Evolutionary conservation across 2,113 vertebrate species (phyloP).

Genomic region (Sinocyclocheilus rhinocerous): DNA sequence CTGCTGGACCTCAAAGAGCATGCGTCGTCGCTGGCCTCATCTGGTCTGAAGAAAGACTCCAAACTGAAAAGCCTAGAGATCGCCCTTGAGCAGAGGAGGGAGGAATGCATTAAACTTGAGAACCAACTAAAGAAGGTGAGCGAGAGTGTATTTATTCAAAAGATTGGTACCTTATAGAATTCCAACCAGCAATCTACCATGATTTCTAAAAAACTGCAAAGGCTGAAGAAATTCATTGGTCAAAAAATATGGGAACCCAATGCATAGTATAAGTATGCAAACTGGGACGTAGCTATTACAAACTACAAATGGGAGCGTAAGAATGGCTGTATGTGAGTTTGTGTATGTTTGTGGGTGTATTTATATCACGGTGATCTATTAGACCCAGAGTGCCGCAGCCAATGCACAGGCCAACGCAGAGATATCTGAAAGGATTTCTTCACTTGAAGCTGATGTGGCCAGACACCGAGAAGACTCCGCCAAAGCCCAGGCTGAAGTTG

Average conservation of each 20-base stretch:
- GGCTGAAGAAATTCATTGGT: background rate
- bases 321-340: background rate
- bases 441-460: conserved; percentile 86
- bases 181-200: background rate
- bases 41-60: conserved; percentile 95
- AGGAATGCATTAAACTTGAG: conserved; percentile 78
- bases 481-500: conserved; percentile 96
- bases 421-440: conserved; percentile 84
- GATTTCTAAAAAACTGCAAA: background rate
- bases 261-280: background rate
- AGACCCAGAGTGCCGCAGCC: conserved; percentile 89
- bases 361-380: background rate
- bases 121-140: conserved; percentile 78
- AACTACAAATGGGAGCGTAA: background rate
- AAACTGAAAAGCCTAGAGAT: conserved; percentile 81
- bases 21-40: conserved; percentile 94
- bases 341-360: background rate
- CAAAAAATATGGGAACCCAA: background rate
- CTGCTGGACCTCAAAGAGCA: conserved; percentile 97
- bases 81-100: conserved; percentile 75
- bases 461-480: conserved; percentile 87
- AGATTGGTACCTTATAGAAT: background rate
- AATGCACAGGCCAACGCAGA: conserved; percentile 92
- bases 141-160: background rate
- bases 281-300: background rate